Percentiles rank a stretch among this genome's conserved stretches.
These are phyloP conservation scores for Oreonectes daqikongensis DNA, from an alignment of 2,797 vertebrate species.

Conservation along the genomic window DNA sequence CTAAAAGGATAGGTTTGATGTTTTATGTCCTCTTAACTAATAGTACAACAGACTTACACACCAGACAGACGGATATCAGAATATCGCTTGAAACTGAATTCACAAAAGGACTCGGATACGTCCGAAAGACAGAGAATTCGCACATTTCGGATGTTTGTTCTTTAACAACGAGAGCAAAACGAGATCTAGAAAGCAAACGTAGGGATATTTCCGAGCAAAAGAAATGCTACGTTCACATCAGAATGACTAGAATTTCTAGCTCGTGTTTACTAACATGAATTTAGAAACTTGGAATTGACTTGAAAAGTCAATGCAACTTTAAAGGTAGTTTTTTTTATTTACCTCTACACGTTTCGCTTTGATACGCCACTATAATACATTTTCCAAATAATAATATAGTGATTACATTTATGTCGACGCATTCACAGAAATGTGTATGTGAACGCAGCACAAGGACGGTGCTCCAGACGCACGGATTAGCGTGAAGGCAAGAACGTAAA, in stretches of 20 bases:
- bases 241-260: neutral
- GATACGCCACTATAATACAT: neutral
- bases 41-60: conserved; percentile 48
- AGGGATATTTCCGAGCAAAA: conserved; percentile 2
- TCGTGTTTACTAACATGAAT: neutral
- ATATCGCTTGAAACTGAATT: conserved; percentile 27
- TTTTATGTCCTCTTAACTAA: conserved; percentile 71
- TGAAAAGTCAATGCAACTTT: neutral
- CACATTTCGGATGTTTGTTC: conserved; percentile 30
- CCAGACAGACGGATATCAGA: conserved; percentile 70
- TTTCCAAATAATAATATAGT: neutral
- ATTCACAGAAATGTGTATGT: neutral
- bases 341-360: neutral
- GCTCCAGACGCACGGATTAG: neutral
- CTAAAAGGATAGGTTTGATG: conserved; percentile 72
- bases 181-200: conserved; percentile 7
- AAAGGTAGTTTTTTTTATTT: neutral
- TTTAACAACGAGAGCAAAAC: neutral
- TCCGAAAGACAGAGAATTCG: conserved; percentile 12
- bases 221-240: neutral
- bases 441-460: neutral
- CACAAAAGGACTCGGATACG: conserved; percentile 6
- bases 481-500: neutral
- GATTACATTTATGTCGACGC: neutral
- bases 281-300: neutral